These are phyloP conservation scores for Ceratotherium simum DNA, from an alignment of 2,113 vertebrate genomes.

Conservation along the genomic window DNA sequence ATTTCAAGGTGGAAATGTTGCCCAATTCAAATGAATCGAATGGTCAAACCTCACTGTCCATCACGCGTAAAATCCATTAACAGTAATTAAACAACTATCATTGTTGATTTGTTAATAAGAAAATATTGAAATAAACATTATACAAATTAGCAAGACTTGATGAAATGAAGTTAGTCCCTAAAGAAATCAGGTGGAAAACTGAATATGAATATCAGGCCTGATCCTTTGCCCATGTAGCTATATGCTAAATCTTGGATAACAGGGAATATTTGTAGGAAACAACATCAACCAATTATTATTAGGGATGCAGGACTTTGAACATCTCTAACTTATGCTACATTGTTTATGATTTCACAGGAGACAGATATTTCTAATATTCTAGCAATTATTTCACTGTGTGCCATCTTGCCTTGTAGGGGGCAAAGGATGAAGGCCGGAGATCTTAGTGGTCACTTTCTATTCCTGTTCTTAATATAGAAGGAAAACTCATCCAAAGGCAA, in stretches of 20 bases:
- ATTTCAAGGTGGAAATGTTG: not conserved
- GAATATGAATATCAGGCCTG: not conserved
- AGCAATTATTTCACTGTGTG: not conserved
- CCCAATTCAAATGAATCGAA: not conserved
- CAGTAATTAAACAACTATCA: not conserved
- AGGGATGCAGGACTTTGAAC: not conserved
- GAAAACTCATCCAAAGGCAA: not conserved
- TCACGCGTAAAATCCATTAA: not conserved
- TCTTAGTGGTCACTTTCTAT: not conserved
- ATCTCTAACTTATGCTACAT: too few species aligned
- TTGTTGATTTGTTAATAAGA: not conserved
- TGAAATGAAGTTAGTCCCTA: not conserved
- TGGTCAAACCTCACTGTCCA: not conserved
- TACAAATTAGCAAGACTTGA: not conserved
- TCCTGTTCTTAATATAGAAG: not conserved
- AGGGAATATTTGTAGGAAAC: accelerated
- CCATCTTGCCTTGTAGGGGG: not conserved
- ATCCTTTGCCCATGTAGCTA: accelerated
- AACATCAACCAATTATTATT: accelerated
- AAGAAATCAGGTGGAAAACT: not conserved
- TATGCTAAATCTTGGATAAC: accelerated
- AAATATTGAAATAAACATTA: not conserved
- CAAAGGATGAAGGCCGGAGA: too few species aligned
- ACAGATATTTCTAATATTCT: accelerated
- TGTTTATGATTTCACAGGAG: not conserved